Base-by-base conservation (phyloP, 2,113 vertebrate species). In the Mionectes macconnelli region DNA sequence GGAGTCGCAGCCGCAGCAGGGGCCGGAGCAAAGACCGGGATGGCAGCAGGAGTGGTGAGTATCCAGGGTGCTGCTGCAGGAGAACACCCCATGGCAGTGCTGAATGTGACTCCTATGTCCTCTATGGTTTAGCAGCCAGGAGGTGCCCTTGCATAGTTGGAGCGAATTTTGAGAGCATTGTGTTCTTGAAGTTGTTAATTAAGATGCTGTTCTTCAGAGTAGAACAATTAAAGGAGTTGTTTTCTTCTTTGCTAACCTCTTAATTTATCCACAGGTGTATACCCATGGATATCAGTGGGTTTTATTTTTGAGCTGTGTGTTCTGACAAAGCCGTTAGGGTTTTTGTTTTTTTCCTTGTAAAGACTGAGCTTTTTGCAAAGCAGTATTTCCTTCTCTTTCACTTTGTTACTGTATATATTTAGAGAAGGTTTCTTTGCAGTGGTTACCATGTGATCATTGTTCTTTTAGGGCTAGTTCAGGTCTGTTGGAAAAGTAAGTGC, bases 11-110 rank as follows among this genome's bases (percentile, higher is more conserved):
- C 90, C 98, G 98, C 60, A 98, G 98, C 31, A 12, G 96, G 86
- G 99, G 98, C 86, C 98, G 97, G 95, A 99, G 90, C 96, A 98
- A 98, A 80, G 98, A 98, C 88, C 97, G 94, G 0, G 98, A 98
- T 14, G 45, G 95, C 28, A 97, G 39, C 83, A 96, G 98, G 49
- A 98, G 79, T 7, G 98, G 98, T 98, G 92, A 96, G 98, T 97
- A 9, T 39, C 53, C 16, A 0, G 9, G 22, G 6, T 22, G n/a
- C 84, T 87, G 67, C 73, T 11, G 2, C 22, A 21, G 86, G 82
- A 33, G 12, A 52, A 7, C 31, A 2, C 42, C 21, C 39, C 1
- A 0, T 1, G 19, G 24, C n/a, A 23, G 22, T 10, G 27, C 1
- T 10, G 14, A 14, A 5, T 33, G 44, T 53, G 50, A 8, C 27